Evolutionary conservation across 2,113 vertebrate species (phyloP), one percentile per base, ranked within the genome.

Genomic region (Xiphophorus maculatus): DNA sequence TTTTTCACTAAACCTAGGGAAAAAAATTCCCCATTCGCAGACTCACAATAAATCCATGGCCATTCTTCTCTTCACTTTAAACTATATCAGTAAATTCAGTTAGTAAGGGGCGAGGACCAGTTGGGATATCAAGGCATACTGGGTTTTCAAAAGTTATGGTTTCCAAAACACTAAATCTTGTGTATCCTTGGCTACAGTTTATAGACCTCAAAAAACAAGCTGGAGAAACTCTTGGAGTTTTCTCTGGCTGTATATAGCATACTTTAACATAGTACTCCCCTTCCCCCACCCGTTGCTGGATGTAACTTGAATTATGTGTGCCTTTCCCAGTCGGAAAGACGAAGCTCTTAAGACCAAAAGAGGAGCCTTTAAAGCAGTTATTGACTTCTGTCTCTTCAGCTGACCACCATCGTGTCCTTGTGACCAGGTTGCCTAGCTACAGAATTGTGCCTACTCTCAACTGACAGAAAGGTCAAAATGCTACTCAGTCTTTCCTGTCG

Each of bases 351-450:
- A 88, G 83, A 76, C 85, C 64, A 9, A 85, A 61, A 87, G 79
- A 78, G 77, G 85, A 79, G 90, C 82, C 91, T 92, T 90, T 89
- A 90, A 89, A 90, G 84, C 81, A 35, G 81, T 89, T 90, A 90
- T 91, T 92, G 91, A 92, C 90, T 90, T 86, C 74, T 85, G 81
- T 79, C 86, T 80, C 82, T 71, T 87, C 62, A 5, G 81, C 88
- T 87, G 89, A 88, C 89, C 90, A 81, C 84, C 85, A 79, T 77
- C 76, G 80, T 89, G 88, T 90, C 74, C 84, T 81, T 77, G 78
- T 1, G 13, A 58, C 77, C 44, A 1, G 73, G 89, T 93, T 91
- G 90, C 90, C 76, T 84, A 83, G 91, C 42, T 81, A 91, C 90
- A 13, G 74, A 61, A 73, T 28, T 15, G 71, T 48, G 32, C 76